Conservation (phyloP, 2,888 invertebrate genomes). For the Parnassius orleans region DNA sequence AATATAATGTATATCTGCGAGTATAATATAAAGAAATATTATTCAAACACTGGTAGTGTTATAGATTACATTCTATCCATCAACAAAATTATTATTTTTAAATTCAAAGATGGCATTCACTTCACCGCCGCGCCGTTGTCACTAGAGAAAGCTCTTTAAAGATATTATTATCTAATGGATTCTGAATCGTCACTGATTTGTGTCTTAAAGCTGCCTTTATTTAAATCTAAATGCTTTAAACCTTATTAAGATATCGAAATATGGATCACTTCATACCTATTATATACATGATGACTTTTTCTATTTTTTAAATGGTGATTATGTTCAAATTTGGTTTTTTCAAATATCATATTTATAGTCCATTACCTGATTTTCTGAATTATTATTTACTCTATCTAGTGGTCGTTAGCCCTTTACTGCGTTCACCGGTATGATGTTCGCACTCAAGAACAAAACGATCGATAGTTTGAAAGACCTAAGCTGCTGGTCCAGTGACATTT, state of each 20-base stretch:
- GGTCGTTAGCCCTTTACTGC: no score
- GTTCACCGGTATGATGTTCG: no score
- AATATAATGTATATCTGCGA: not conserved
- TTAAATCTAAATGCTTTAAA: conserved; percentile 42
- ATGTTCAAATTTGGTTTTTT: no score
- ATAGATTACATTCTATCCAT: not conserved
- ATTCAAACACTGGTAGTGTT: not conserved
- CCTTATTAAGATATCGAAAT: conserved; percentile 49
- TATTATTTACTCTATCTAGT: no score
- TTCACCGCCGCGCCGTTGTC: conserved; percentile 21
- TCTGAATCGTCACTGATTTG: conserved; percentile 35
- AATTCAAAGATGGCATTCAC: conserved; percentile 33
- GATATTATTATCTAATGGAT: conserved; percentile 41
- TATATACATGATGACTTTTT: not conserved
- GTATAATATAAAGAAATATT: no score
- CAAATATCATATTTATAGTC: no score
- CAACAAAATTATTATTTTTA: conserved; percentile 19
- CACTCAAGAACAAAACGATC: no score
- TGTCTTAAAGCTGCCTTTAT: conserved; percentile 33
- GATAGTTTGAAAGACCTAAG: no score
- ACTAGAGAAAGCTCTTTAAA: conserved; percentile 27
- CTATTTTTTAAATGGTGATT: no score
- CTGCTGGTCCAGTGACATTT: no score
- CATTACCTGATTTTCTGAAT: no score
- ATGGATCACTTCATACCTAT: not conserved